These are phyloP conservation scores for Ceratina calcarata DNA, from an alignment of 1,140 invertebrate genomes.

Conservation along the genomic window DNA sequence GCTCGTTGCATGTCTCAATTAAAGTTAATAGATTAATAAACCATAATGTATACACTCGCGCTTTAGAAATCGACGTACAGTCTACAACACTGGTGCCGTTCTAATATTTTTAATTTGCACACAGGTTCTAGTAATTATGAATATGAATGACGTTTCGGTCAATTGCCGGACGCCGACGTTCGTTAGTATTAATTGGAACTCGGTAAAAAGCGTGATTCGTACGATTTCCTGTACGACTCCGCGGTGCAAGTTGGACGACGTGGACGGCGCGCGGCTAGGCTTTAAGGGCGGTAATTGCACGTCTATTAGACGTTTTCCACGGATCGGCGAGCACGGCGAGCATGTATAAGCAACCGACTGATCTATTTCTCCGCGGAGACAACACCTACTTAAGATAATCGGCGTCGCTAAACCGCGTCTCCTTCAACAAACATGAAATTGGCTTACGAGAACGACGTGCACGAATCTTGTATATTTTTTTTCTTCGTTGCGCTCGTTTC, in stretches of 20 bases:
- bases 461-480: not conserved
- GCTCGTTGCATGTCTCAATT: too few relatives aligned
- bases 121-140: too few relatives aligned
- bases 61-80: too few relatives aligned
- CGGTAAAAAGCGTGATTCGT: not conserved
- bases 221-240: not conserved
- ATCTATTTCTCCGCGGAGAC: constrained; percentile 15
- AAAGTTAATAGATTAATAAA: too few relatives aligned
- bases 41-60: too few relatives aligned
- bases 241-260: constrained; percentile 41
- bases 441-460: not conserved
- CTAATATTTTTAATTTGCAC: too few relatives aligned
- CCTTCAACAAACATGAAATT: not conserved
- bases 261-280: constrained; percentile 18
- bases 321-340: constrained; percentile 19
- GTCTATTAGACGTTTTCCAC: constrained; percentile 26
- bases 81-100: too few relatives aligned
- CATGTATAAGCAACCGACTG: not conserved
- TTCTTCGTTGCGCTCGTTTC: not conserved
- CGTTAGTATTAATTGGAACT: too few relatives aligned
- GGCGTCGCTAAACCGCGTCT: not conserved
- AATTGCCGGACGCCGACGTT: too few relatives aligned
- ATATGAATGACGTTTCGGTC: too few relatives aligned
- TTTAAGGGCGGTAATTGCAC: constrained; percentile 44
- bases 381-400: constrained; percentile 24